These are phyloP conservation scores for Bombus picipes DNA, from an alignment of 1,140 invertebrate genomes.

Conservation along the genomic window DNA sequence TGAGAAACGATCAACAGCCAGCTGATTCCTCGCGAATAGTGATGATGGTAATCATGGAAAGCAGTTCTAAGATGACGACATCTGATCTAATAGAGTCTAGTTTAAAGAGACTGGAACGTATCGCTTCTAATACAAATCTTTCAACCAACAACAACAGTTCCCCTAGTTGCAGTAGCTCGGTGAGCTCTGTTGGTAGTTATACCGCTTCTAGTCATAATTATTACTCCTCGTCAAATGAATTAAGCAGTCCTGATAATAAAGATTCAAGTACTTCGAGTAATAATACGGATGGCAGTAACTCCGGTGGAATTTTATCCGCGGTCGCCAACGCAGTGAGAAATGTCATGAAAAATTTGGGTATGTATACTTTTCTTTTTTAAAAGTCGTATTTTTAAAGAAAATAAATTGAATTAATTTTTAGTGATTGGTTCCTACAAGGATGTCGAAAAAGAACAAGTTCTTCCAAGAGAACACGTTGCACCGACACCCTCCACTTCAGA, in stretches of 20 bases:
- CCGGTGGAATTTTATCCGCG: slow-evolving; percentile 68
- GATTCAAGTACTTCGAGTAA: slow-evolving; percentile 18
- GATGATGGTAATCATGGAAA: slow-evolving; percentile 76
- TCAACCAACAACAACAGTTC: background rate
- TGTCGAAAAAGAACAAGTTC: background rate
- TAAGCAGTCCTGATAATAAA: too few species aligned
- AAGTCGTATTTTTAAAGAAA: too few species aligned
- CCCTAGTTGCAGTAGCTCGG: slow-evolving; percentile 11
- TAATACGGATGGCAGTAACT: background rate
- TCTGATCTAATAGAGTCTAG: slow-evolving; percentile 72
- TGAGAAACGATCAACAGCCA: background rate
- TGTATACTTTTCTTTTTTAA: background rate
- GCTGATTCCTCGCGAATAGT: slow-evolving; percentile 65
- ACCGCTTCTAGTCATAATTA: slow-evolving; percentile 46
- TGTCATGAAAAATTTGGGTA: slow-evolving; percentile 74
- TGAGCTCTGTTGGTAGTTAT: slow-evolving; percentile 58
- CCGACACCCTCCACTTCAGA: background rate
- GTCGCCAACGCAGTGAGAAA: slow-evolving; percentile 72
- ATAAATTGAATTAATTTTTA: background rate
- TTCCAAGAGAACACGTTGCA: too few species aligned
- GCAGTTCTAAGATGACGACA: slow-evolving; percentile 34
- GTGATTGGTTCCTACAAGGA: background rate
- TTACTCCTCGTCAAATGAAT: background rate
- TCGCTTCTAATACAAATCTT: background rate
- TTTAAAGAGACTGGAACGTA: slow-evolving; percentile 69